Conservation (phyloP, 2,113 vertebrate species). For the Rhabdornis inornatus region DNA sequence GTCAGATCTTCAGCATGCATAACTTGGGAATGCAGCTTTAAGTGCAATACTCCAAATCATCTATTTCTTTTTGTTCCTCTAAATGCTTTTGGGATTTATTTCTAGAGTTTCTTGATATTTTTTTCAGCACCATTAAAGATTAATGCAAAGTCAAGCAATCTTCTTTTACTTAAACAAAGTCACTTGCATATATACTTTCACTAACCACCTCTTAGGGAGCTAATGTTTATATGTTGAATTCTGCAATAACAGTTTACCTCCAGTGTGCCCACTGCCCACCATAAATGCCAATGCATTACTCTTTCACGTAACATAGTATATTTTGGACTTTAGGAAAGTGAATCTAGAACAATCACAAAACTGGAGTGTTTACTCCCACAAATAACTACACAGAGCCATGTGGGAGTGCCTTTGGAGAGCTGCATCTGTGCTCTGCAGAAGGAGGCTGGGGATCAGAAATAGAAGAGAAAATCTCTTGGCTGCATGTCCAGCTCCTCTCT, state of each 20-base stretch:
- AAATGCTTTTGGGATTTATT: background rate
- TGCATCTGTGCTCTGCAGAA: background rate
- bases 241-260: background rate
- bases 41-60: background rate
- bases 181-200: background rate
- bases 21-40: background rate
- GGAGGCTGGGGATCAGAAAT: background rate
- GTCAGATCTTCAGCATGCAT: background rate
- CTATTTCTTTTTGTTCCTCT: background rate
- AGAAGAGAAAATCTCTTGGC: background rate
- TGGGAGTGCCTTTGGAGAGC: background rate
- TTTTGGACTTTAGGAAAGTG: background rate
- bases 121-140: background rate
- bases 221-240: background rate
- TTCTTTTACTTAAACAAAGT: background rate
- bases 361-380: background rate
- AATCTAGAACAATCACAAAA: background rate
- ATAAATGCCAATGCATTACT: background rate
- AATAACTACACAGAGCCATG: background rate
- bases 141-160: background rate
- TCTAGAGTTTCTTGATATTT: background rate
- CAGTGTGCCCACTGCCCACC: background rate
- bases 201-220: background rate
- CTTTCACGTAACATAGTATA: background rate
- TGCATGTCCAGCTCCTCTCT: background rate